These are phyloP conservation scores for Pseudachorutes palmiensis DNA, from an alignment of 1,140 invertebrate species.

Conservation along the genomic window DNA sequence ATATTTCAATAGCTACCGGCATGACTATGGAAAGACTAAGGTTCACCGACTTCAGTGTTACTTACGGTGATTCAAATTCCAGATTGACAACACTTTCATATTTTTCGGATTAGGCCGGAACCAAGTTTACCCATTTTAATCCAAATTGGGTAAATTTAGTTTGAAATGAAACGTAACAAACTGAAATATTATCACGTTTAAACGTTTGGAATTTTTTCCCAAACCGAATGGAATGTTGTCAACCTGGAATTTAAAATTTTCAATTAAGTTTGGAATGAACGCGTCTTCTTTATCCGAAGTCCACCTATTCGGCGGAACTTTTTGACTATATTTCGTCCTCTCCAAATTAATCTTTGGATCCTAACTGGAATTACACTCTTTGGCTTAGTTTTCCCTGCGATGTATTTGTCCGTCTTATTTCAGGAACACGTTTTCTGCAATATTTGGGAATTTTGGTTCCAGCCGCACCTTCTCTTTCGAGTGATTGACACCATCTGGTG, in stretches of 20 bases:
- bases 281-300: constrained; percentile 4
- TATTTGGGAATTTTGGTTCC: not conserved
- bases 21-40: not conserved
- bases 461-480: not conserved
- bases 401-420: not conserved
- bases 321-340: not conserved
- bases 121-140: too few relatives aligned
- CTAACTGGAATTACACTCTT: not conserved
- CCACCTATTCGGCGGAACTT: not conserved
- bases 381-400: not conserved
- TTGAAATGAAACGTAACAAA: too few relatives aligned
- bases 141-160: too few relatives aligned
- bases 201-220: too few relatives aligned
- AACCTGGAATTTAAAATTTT: not conserved
- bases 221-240: not conserved
- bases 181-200: too few relatives aligned
- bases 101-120: too few relatives aligned
- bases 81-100: too few relatives aligned
- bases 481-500: not conserved
- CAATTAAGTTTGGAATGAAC: not conserved
- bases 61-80: not conserved
- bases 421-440: not conserved
- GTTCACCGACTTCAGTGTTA: not conserved
- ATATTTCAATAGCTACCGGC: not conserved
- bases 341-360: not conserved